Conservation (phyloP, 2,797 vertebrate genomes). For the Rhabdophis nuchalis region DNA sequence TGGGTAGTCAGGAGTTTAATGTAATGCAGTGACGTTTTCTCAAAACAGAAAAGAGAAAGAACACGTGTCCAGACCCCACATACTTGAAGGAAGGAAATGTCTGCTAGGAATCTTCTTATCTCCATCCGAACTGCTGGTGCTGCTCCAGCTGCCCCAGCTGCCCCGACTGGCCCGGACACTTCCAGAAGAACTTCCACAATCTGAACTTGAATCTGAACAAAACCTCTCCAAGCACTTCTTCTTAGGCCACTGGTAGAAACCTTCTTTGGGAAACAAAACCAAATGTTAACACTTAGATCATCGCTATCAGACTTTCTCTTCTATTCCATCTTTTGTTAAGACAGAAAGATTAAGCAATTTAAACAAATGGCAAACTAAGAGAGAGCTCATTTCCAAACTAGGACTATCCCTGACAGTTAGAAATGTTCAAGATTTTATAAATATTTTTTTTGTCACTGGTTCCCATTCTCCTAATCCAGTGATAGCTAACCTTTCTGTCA, state of each 20-base stretch:
- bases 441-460: background rate
- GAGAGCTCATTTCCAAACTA: background rate
- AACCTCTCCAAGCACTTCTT: constrained; percentile 80
- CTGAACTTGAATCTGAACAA: constrained; percentile 90
- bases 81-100: constrained; percentile 72
- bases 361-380: background rate
- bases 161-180: constrained; percentile 92
- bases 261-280: constrained; percentile 53
- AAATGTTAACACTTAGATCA: background rate
- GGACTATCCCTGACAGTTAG: background rate
- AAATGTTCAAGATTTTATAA: background rate
- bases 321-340: background rate
- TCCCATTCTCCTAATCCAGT: background rate
- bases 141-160: constrained; percentile 98
- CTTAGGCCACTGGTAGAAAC: constrained; percentile 64
- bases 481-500: too few relatives aligned
- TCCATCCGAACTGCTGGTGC: constrained; percentile 90
- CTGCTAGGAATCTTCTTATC: constrained; percentile 80
- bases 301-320: background rate
- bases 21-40: background rate
- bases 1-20: background rate
- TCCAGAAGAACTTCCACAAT: constrained; percentile 90
- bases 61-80: constrained; percentile 33
- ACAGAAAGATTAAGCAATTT: background rate
- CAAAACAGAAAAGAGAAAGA: background rate